A percentile compares a stretch with the other conserved stretches of the same genome.
phyloP scores from a whole-genome alignment of 2,888 invertebrate genomes.

The Julus scanicus region DNA sequence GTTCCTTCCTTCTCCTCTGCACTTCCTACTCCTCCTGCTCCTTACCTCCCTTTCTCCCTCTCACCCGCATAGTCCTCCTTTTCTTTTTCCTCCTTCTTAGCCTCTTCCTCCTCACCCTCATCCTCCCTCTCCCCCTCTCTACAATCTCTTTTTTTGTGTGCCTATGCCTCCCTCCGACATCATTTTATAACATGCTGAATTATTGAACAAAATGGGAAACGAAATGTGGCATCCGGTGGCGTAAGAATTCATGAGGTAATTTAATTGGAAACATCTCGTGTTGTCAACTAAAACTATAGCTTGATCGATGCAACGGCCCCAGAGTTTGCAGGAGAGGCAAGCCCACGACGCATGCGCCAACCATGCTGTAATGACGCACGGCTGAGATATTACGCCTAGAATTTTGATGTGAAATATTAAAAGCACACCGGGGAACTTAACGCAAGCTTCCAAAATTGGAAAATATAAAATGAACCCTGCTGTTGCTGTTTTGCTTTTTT shows the following conservation, averaged over 20 bases:
- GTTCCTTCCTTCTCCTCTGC: too few relatives aligned
- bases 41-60: too few relatives aligned
- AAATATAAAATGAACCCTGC: slow-evolving; percentile 45
- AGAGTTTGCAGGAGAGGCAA: background rate
- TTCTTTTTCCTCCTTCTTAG: too few relatives aligned
- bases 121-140: background rate
- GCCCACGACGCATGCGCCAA: background rate
- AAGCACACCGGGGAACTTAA: slow-evolving; percentile 52
- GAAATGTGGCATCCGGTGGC: slow-evolving; percentile 53
- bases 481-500: slow-evolving; percentile 41
- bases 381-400: slow-evolving; percentile 43
- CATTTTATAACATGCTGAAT: slow-evolving; percentile 50
- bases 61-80: too few relatives aligned
- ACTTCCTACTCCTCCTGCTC: too few relatives aligned
- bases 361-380: background rate
- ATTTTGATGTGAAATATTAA: slow-evolving; percentile 52
- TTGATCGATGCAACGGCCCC: slow-evolving; percentile 50
- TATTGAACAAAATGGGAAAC: slow-evolving; percentile 53
- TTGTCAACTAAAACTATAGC: slow-evolving; percentile 50
- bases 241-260: slow-evolving; percentile 55
- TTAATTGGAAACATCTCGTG: slow-evolving; percentile 53
- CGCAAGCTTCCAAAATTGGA: slow-evolving; percentile 44
- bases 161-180: slow-evolving; percentile 21
- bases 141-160: slow-evolving; percentile 43
- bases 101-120: too few relatives aligned